Conservation (phyloP, 2,113 vertebrate genomes). For the human (Homo sapiens) region GRCh38 chr12:86583501-86584000, state of each 20-base stretch:
- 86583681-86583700: not conserved
- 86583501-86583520: constrained; percentile 75
- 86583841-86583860: not conserved
- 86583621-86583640: not conserved
- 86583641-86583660: not conserved
- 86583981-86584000: not conserved
- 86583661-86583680: not conserved
- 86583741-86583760: not conserved
- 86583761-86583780: not conserved
- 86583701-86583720: not conserved
- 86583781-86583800: not conserved
- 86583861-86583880: not conserved
- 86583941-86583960: not conserved
- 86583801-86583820: not conserved
- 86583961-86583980: not conserved
- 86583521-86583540: constrained; percentile 57
- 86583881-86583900: not conserved
- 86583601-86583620: not conserved
- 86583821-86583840: not conserved
- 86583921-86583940: not conserved
- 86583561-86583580: constrained; percentile 25
- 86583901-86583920: not conserved
- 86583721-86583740: not conserved
- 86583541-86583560: constrained; percentile 45
- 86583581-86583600: not conserved